These are phyloP conservation scores for Hemicordylus capensis DNA, from an alignment of 2,113 vertebrate species.

Conservation along the genomic window DNA sequence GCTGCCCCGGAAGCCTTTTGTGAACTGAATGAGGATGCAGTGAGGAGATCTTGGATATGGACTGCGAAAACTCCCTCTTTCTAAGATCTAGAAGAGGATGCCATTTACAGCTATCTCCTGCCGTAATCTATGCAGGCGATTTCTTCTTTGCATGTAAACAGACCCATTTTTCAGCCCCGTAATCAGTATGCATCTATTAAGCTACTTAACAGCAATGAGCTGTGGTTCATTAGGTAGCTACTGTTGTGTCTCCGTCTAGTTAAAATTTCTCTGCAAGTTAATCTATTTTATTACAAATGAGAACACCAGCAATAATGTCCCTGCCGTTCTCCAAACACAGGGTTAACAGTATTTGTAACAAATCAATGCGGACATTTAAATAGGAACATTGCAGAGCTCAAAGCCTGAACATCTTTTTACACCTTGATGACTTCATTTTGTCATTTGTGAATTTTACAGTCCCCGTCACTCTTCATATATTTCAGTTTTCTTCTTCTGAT, in stretches of 20 bases:
- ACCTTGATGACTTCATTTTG: slow-evolving; percentile 70
- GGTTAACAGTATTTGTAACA: slow-evolving; percentile 78
- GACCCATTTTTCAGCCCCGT: slow-evolving; percentile 76
- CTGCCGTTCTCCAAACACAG: slow-evolving; percentile 75
- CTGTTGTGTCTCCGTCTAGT: slow-evolving; percentile 80
- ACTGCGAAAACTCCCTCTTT: slow-evolving; percentile 21
- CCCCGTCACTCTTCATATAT: slow-evolving; percentile 37
- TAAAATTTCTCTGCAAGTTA: slow-evolving; percentile 83
- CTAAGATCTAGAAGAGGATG: slow-evolving; percentile 31
- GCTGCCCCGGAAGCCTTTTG: too few relatives aligned
- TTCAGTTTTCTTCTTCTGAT: slow-evolving; percentile 14
- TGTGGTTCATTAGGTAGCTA: slow-evolving; percentile 83
- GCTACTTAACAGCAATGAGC: slow-evolving; percentile 80
- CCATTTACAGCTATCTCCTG: slow-evolving; percentile 34
- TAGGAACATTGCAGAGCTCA: slow-evolving; percentile 66
- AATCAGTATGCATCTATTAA: slow-evolving; percentile 83
- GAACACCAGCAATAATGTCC: slow-evolving; percentile 78
- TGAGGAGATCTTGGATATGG: background rate
- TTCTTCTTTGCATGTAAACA: slow-evolving; percentile 71
- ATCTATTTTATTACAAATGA: slow-evolving; percentile 84
- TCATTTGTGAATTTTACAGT: slow-evolving; percentile 67
- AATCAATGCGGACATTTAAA: slow-evolving; percentile 74
- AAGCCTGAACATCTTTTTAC: slow-evolving; percentile 57
- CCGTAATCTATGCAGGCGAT: slow-evolving; percentile 53
- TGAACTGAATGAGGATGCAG: background rate